A percentile compares a stretch with the other conserved stretches of the same genome.
Conservation (phyloP, 1,140 invertebrate genomes). For the Panonychus citri region DNA sequence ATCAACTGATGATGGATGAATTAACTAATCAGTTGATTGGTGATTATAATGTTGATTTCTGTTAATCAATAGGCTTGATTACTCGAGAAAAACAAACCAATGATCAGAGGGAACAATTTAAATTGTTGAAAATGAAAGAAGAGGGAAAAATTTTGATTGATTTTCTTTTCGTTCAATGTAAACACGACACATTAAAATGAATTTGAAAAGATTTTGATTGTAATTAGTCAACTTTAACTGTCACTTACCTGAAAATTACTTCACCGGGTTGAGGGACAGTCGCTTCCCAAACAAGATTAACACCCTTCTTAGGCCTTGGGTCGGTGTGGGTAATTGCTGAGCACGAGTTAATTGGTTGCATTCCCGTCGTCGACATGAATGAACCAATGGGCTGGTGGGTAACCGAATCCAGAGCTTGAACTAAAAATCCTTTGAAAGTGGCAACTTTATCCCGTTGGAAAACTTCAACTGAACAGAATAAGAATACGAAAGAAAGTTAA, state of each 20-base stretch:
- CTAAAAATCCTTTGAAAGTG: constrained; percentile 11
- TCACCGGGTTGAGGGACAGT: constrained; percentile 20
- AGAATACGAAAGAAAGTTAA: not conserved
- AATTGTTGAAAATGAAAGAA: no score
- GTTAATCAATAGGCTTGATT: no score
- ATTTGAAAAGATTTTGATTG: not conserved
- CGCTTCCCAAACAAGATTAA: constrained; percentile 45
- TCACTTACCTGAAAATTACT: constrained; percentile 5
- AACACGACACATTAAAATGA: not conserved
- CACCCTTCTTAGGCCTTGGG: constrained; percentile 42
- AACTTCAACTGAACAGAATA: not conserved
- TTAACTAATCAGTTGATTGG: no score
- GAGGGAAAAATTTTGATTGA: no score
- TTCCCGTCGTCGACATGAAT: constrained; percentile 41
- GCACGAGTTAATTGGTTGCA: constrained; percentile 45
- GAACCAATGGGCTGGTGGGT: constrained; percentile 22
- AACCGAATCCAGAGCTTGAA: constrained; percentile 9
- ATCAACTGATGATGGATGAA: no score
- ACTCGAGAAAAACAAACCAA: no score
- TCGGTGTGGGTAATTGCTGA: constrained; percentile 49
- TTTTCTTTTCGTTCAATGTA: no score
- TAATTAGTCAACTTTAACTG: not conserved
- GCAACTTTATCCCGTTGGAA: not conserved
- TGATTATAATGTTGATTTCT: no score
- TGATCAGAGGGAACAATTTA: no score